These are phyloP conservation scores for Ciconia boyciana DNA, from an alignment of 2,113 vertebrate species.

Conservation along the genomic window DNA sequence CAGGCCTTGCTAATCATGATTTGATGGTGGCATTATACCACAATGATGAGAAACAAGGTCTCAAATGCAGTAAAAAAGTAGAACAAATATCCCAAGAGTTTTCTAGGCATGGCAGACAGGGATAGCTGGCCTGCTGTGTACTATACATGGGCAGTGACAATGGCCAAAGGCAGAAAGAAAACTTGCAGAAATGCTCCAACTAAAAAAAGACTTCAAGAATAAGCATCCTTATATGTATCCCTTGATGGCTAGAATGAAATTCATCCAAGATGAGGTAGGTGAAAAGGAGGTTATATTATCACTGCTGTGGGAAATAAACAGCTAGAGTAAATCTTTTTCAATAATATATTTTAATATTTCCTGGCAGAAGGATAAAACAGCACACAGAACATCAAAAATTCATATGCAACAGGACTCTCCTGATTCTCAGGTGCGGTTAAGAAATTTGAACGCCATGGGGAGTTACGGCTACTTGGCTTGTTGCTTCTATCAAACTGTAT, in stretches of 20 bases:
- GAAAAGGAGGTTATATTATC: constrained; percentile 13
- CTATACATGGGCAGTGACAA: not conserved
- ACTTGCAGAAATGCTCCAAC: not conserved
- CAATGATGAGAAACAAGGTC: not conserved
- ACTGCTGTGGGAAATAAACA: constrained; percentile 30
- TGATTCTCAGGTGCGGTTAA: not conserved
- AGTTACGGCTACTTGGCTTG: not conserved
- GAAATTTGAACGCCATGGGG: not conserved
- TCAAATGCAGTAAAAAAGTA: not conserved
- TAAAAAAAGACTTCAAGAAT: not conserved
- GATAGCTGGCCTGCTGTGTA: not conserved
- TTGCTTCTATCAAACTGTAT: not conserved
- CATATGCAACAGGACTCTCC: not conserved
- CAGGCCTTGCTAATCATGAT: not conserved
- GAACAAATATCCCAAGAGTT: not conserved
- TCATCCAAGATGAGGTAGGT: constrained; percentile 31
- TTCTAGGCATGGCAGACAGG: not conserved
- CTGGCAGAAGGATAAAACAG: not conserved
- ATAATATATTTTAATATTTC: constrained; percentile 46
- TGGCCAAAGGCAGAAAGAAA: not conserved
- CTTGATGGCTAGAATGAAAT: constrained; percentile 33
- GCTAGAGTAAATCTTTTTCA: constrained; percentile 1
- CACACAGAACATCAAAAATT: not conserved
- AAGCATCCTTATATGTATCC: not conserved
- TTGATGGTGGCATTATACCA: not conserved